Evolutionary conservation across 2,797 vertebrate genomes (phyloP), one percentile per base, ranked within the genome.

Genomic region (Meda fulgida): DNA sequence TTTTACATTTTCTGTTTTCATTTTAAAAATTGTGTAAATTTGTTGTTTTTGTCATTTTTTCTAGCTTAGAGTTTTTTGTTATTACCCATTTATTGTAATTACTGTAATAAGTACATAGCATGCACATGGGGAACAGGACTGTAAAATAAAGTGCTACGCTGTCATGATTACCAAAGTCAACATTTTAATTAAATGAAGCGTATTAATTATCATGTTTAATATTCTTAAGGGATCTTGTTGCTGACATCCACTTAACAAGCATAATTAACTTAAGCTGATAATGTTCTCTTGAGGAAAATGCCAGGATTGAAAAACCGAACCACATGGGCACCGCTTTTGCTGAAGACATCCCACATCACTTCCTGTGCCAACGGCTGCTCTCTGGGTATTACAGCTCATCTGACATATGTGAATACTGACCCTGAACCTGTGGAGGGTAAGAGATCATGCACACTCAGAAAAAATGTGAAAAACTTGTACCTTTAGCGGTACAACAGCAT

Each of bases 281-380:
- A 48, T 53, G 18, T 60, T 71, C 26, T 65, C 40, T 51, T 65
- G 26, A 87, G 81, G 75, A 93, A 88, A 46, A 99, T 99, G 98
- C 97, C 97, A 0, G 98, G 98, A 11, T 93, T 99, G 85, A 97
- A 97, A 60, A 93, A 96, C 87, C 95, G 96, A 85, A 93, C 95
- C 23, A 96, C 96, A 38, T 99, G 98, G 97, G 96, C 96, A 48
- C 95, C 97, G 60, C 90, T 99, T 89, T 94, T 98, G 9, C 95
- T 99, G 84, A 98, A 97, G 89, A 95, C 96, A 86, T 99, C 98
- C 78, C 93, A 91, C 82, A 96, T 99, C 86, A 97, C 96, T 92
- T 98, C 98, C 80, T 97, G 97, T 89, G 96, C 97, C 92, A 97
- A 97, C 0, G 98, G 98, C 34, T 98, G 96, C 90, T 97, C 97